Evolutionary conservation across 2,113 vertebrate species (phyloP).

Genomic region (Paraplagusia blochii): DNA sequence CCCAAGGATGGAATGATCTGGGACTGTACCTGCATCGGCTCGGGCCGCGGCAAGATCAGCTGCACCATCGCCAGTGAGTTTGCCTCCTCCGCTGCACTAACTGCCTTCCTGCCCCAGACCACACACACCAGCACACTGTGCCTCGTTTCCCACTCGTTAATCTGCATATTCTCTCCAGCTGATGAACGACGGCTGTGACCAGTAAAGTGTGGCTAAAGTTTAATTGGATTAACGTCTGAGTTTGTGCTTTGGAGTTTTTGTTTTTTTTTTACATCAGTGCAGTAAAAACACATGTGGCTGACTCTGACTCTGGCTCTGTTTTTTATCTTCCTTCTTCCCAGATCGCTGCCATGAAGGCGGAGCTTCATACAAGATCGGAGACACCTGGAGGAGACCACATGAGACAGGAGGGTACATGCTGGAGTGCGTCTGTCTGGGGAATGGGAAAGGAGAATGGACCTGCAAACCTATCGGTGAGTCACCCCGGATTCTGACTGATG

Average conservation of each 20-base stretch:
- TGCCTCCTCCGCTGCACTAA: constrained; percentile 14
- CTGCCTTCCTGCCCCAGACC: constrained; percentile 19
- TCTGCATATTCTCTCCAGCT: constrained; percentile 25
- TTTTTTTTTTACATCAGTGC: constrained; percentile 1
- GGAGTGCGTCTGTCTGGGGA: constrained; percentile 96
- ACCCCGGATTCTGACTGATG: constrained; percentile 5
- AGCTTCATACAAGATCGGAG: constrained; percentile 93
- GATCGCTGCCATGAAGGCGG: constrained; percentile 96
- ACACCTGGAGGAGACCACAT: constrained; percentile 92
- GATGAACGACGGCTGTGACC: constrained; percentile 42
- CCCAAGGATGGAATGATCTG: constrained; percentile 97
- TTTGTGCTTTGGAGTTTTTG: constrained; percentile 5
- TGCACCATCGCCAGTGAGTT: constrained; percentile 75
- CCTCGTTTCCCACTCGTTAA: constrained; percentile 22
- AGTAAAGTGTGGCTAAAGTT: constrained; percentile 39
- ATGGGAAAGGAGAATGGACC: constrained; percentile 97
- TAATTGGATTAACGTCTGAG: constrained; percentile 33
- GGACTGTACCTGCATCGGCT: constrained; percentile 98
- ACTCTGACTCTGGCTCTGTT: background rate
- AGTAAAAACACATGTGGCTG: background rate
- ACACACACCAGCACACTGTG: constrained; percentile 18
- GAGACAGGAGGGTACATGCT: constrained; percentile 93
- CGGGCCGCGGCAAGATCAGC: constrained; percentile 78
- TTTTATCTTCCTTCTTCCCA: constrained; percentile 42
- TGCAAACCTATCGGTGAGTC: constrained; percentile 93